phyloP scores from a whole-genome alignment of 2,888 invertebrate genomes.

The Drosophila conformis region DNA sequence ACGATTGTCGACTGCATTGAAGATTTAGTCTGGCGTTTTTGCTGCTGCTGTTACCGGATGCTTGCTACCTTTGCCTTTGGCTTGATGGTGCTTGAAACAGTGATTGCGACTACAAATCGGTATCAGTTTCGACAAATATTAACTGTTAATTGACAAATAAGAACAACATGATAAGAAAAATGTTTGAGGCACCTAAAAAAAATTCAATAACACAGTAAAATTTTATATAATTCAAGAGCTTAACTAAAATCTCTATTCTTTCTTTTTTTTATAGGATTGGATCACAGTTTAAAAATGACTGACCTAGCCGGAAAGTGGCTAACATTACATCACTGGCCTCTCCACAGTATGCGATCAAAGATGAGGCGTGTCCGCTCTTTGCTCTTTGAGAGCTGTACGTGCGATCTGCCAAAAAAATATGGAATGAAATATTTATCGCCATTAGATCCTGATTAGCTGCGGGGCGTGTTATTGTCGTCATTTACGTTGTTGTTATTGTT shows the following conservation, averaged over 20 bases:
- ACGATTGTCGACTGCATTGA: slow-evolving; percentile 64
- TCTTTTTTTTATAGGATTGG: neutral
- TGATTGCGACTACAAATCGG: neutral
- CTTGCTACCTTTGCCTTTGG: slow-evolving; percentile 47
- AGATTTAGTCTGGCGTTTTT: slow-evolving; percentile 60
- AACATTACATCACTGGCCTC: neutral
- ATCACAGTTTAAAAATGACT: neutral
- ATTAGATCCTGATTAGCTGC: slow-evolving; percentile 80
- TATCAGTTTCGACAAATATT: neutral
- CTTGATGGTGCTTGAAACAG: slow-evolving; percentile 13
- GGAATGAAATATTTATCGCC: slow-evolving; percentile 80
- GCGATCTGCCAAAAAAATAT: slow-evolving; percentile 58
- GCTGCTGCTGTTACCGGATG: slow-evolving; percentile 13
- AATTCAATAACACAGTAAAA: fast-evolving
- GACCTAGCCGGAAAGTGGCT: neutral
- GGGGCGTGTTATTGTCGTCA: slow-evolving; percentile 63
- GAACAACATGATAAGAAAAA: neutral
- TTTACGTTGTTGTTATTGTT: slow-evolving; percentile 5
- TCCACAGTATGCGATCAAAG: neutral
- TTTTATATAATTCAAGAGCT: neutral
- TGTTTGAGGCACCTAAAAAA: neutral
- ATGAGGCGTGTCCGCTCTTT: slow-evolving; percentile 54
- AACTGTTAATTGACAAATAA: neutral
- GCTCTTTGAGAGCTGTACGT: slow-evolving; percentile 30
- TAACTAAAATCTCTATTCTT: neutral